Evolutionary conservation across 2,113 vertebrate genomes (phyloP), one percentile per base, ranked within the genome.

Genomic region (Poeciliopsis retropinna): DNA sequence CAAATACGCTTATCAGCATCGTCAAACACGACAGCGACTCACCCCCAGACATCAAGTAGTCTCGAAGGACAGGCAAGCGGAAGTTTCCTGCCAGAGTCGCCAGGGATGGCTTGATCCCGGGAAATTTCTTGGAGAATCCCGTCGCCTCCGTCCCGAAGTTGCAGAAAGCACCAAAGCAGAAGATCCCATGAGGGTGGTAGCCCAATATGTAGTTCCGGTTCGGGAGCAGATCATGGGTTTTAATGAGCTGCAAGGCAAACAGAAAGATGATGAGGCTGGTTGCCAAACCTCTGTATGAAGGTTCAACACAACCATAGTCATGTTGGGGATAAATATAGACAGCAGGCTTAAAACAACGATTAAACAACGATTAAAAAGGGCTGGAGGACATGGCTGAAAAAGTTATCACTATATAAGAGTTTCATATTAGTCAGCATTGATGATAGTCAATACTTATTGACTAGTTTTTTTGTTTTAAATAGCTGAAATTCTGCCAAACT

Each of bases 41-140:
- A 99, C 98, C 97, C 79, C 98, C 98, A 78, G 95, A 97, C 98
- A 99, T 99, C 81, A 99, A 88, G 89, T 99, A 99, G 72, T 99
- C 98, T 75, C 98, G 94, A 30, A 99, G 85, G 64, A 99, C 86
- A 0, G 98, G 98, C 83, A 99, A 74, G 60, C 97, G 94, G 91
- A 99, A 99, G 90, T 99, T 99, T 30, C 98, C 98, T 0, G 96
- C 97, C 83, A 99, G 82, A 0, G 98, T 99, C 3, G 98, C 97
- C 73, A 99, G 91, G 68, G 97, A 97, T 0, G 97, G 96, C 70
- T 94, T 94, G 72, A 99, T 99, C 32, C 98, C 97, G 0, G 98
- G 98, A 82, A 99, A 99, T 76, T 97, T 98, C 90, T 96, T 97
- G 85, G 97, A 88, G 51, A 99, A 96, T 57, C 96, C 97, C 0